Base-by-base conservation (phyloP, 2,797 vertebrate genomes). In the Takifugu rubripes region DNA sequence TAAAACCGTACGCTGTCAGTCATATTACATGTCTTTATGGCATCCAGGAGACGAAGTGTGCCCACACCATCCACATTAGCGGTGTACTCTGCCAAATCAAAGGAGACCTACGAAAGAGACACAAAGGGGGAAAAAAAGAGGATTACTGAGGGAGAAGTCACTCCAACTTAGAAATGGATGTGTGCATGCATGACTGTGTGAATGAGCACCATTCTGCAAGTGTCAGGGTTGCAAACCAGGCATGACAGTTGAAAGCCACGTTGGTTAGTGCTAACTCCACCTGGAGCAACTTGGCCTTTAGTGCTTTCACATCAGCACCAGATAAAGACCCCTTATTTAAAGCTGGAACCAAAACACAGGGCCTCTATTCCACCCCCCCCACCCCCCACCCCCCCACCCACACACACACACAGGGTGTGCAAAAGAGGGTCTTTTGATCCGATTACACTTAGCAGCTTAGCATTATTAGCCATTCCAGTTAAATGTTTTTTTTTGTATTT, bases 61-160 rank as follows among this genome's bases (percentile, higher is more conserved):
- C 97, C 97, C 26, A 99, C 90, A 0, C 97, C 97, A 5, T 98
- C 97, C 63, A 98, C 96, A 0, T 98, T 95, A 0, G 97, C 97
- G 0, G 96, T 99, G 75, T 99, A 99, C 74, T 99, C 97, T 0
- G 97, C 97, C 79, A 99, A 84, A 65, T 99, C 97, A 2, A 99
- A 99, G 42, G 97, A 99, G 81, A 98, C 94, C 96, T 99, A 47
- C 14, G 24, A 25, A 0, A 46, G 42, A 55, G 12, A 45, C n/a
- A 48, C 17, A 25, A 9, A 47, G 46, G 6, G 10, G 46, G 5
- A 45, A 46, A 45, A 46, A 46, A 17, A 46, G 46, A 12, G 11
- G 17, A 2, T 21, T 5, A 16, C 9, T 25, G 54, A 59, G 25
- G 43, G 61, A 70, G 58, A 48, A 72, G 66, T 61, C 56, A 40